Base-by-base conservation (phyloP, 2,797 vertebrate genomes). In the Urophycis tenuis region DNA sequence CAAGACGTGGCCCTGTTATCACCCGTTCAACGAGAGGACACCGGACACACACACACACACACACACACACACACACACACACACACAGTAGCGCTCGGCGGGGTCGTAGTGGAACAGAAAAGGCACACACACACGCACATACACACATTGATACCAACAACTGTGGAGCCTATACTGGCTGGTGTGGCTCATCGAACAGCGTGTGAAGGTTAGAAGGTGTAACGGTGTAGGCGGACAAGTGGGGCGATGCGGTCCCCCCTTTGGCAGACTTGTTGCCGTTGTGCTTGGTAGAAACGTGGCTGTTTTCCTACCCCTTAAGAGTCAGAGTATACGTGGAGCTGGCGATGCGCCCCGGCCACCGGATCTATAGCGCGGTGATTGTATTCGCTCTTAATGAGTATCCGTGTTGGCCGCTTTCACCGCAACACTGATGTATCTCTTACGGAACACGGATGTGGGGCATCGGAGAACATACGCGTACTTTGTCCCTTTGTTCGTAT, bases 261-360 rank as follows among this genome's bases (percentile, higher is more conserved):
- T 67, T 29, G 60, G 60, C 60, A 29, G 60, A 67, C 60, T 67
- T 67, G 60, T 67, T 67, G 60, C 60, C 60, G 53, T n/a, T n/a
- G 53, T 53, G 45, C 19, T 17, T 49, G 45, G 19, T 5, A 5
- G 17, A 5, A 49, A 49, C 45, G 19, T 53, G 45, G 14, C 45
- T 53, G 45, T 19, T 53, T 19, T 17, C 19, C 45, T 53, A 53
- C 19, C 45, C 17, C 22, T n/a, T n/a, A n/a, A n/a, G n/a, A n/a
- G n/a, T 19, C 17, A 53, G 19, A 19, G 17, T 19, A 7, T 53
- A 53, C n/a, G n/a, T 22, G 17, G 45, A 60, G 53, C 53, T 60
- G 53, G 53, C 53, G 53, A 60, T 29, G 60, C 60, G 10, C 25
- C 6, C 60, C 60, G 60, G 60, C 60, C 60, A 29, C 60, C 60